Percentiles rank a stretch among this genome's conserved stretches.
phyloP scores from a whole-genome alignment of 2,888 invertebrate genomes.

The Pyrocoelia pectoralis region DNA sequence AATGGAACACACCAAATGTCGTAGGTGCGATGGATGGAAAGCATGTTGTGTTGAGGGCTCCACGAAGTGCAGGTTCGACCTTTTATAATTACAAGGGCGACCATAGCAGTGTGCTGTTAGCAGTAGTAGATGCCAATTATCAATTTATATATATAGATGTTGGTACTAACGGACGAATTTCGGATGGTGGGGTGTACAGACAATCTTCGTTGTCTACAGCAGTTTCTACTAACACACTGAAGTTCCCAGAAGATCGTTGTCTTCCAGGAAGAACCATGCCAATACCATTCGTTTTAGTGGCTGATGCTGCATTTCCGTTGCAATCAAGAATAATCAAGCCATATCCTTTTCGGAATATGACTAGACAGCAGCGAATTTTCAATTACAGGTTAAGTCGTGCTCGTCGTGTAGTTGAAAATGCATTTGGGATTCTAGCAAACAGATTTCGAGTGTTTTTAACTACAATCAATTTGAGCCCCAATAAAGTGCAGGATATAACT shows the following conservation, averaged over 20 bases:
- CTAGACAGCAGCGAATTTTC: too few species aligned
- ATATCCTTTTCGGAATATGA: too few species aligned
- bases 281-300: too few species aligned
- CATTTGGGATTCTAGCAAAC: too few species aligned
- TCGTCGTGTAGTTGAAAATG: too few species aligned
- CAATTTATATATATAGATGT: slow-evolving; percentile 44
- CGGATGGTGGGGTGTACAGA: slow-evolving; percentile 45
- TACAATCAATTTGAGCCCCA: too few species aligned
- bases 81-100: slow-evolving; percentile 45
- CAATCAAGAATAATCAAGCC: too few species aligned
- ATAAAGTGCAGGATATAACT: too few species aligned
- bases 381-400: too few species aligned
- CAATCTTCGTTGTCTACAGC: slow-evolving; percentile 38
- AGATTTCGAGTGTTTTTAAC: too few species aligned
- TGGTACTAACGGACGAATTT: slow-evolving; percentile 44
- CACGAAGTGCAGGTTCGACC: slow-evolving; percentile 38
- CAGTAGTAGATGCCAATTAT: slow-evolving; percentile 43
- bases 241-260: slow-evolving; percentile 45
- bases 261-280: too few species aligned
- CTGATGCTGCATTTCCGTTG: too few species aligned
- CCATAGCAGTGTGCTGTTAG: slow-evolving; percentile 45
- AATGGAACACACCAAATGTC: slow-evolving; percentile 44
- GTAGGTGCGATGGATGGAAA: slow-evolving; percentile 44
- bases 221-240: slow-evolving; percentile 37
- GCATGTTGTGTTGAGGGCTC: slow-evolving; percentile 39